These are phyloP conservation scores for Pilophorus perplexus DNA, from an alignment of 2,888 invertebrate species.

Conservation along the genomic window DNA sequence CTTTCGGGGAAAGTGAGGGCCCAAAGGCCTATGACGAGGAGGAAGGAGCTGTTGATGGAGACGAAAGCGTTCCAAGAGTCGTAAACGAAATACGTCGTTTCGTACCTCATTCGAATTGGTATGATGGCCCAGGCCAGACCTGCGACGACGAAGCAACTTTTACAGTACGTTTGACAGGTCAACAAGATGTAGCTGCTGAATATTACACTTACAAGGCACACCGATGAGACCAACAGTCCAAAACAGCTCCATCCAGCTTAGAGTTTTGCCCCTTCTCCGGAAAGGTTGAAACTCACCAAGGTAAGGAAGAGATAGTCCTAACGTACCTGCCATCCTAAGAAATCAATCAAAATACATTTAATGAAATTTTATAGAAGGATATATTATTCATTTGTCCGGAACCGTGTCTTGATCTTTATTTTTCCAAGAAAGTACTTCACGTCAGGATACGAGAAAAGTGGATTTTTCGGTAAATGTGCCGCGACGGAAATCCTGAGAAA, in stretches of 20 bases:
- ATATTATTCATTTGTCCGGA: too few species aligned
- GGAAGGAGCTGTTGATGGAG: conserved; percentile 69
- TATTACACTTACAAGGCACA: conserved; percentile 64
- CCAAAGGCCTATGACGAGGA: conserved; percentile 64
- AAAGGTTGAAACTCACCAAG: conserved; percentile 78
- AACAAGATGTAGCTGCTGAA: neutral
- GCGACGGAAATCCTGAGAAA: neutral
- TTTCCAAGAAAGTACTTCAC: neutral
- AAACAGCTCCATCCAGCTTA: conserved; percentile 83
- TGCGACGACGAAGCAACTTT: too few species aligned
- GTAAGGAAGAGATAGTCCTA: conserved; percentile 80
- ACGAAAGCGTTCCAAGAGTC: conserved; percentile 81
- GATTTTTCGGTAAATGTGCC: too few species aligned
- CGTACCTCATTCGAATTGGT: conserved; percentile 64
- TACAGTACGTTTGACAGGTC: too few species aligned
- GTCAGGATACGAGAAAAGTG: neutral
- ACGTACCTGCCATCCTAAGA: conserved; percentile 72
- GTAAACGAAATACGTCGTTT: conserved; percentile 62
- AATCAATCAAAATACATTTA: neutral
- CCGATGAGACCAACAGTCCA: conserved; percentile 77
- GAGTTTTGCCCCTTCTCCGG: conserved; percentile 73
- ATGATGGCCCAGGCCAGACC: conserved; percentile 78
- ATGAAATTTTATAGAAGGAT: too few species aligned
- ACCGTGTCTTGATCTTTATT: too few species aligned
- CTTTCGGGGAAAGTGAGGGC: conserved; percentile 75